Evolutionary conservation across 2,888 invertebrate species (phyloP).

Genomic region (Drosophila imparisetae): DNA sequence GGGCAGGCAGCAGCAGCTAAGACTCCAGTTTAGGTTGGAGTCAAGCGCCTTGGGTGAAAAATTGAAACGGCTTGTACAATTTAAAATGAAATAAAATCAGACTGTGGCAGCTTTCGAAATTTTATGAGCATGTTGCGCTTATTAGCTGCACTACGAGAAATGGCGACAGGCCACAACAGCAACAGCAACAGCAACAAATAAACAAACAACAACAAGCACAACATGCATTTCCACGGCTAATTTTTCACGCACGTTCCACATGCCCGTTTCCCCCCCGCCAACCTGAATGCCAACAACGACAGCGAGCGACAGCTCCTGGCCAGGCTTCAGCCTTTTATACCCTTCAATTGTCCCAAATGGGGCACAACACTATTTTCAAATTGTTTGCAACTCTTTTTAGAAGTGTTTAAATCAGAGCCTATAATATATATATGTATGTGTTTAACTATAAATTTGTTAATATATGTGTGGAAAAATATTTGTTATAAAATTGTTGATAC

Average conservation of each 20-base stretch:
- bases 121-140: conserved; percentile 79
- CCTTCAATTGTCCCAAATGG: background rate
- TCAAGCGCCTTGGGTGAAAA: conserved; percentile 30
- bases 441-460: no score
- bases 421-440: background rate
- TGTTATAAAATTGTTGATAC: no score
- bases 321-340: conserved; percentile 50
- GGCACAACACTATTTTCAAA: background rate
- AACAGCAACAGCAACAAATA: conserved; percentile 47
- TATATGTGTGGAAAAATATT: no score
- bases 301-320: conserved; percentile 74
- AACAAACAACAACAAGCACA: conserved; percentile 50
- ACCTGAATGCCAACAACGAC: conserved; percentile 38
- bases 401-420: background rate
- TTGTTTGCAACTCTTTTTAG: background rate
- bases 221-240: conserved; percentile 78
- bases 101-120: conserved; percentile 73
- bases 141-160: conserved; percentile 75
- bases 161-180: conserved; percentile 74
- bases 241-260: conserved; percentile 71
- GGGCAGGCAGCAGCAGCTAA: background rate
- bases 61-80: conserved; percentile 66
- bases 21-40: conserved; percentile 16
- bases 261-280: conserved; percentile 22
- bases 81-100: conserved; percentile 73